Conservation (phyloP, 2,888 invertebrate genomes). For the Oscheius sp. region DNA sequence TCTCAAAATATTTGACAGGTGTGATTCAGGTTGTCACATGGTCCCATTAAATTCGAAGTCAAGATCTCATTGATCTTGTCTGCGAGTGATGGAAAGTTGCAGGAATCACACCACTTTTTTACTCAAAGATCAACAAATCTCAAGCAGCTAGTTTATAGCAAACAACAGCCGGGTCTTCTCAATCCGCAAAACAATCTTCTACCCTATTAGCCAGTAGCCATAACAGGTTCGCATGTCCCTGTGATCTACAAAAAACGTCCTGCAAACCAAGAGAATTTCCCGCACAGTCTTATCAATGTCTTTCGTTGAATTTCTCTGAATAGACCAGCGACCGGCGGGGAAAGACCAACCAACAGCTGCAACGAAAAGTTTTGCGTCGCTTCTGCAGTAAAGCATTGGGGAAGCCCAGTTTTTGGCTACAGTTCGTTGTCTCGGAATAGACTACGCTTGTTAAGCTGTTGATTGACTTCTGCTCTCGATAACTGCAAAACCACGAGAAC, state of each 20-base stretch:
- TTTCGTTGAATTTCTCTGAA: neutral
- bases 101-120: neutral
- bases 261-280: neutral
- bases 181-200: too few relatives aligned
- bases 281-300: neutral
- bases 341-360: neutral
- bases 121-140: neutral
- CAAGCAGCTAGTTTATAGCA: neutral
- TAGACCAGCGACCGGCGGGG: neutral
- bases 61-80: neutral
- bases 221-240: neutral
- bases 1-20: neutral
- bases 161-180: too few relatives aligned
- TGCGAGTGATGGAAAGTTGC: neutral
- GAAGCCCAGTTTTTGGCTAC: too few relatives aligned
- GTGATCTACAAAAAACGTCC: neutral
- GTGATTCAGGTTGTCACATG: neutral
- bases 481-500: neutral
- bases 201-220: neutral
- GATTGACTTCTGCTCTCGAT: slow-evolving; percentile 1
- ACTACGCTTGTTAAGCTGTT: neutral
- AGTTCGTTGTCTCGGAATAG: too few relatives aligned
- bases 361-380: too few relatives aligned
- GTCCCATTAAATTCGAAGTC: neutral
- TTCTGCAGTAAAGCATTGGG: too few relatives aligned